Evolutionary conservation across 1,140 invertebrate genomes (phyloP).

Genomic region (Whitmania pigra): DNA sequence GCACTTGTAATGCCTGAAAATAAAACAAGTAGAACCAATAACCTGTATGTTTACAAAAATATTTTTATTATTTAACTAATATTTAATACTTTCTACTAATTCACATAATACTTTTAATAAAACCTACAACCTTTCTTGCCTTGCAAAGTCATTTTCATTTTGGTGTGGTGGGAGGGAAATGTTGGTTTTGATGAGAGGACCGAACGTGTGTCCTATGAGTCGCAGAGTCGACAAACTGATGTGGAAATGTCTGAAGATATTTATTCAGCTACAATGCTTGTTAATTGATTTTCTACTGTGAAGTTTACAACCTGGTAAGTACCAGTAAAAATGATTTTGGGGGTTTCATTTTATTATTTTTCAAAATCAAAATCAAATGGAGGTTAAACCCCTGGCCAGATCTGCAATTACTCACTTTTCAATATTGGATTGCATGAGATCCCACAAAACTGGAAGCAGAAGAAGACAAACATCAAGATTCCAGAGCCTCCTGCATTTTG

Average conservation of each 20-base stretch:
- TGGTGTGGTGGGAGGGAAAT: not conserved
- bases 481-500: not conserved
- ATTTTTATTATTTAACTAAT: not conserved
- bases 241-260: not conserved
- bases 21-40: not conserved
- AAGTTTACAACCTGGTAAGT: no score
- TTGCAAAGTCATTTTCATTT: not conserved
- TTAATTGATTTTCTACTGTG: no score
- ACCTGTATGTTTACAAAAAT: not conserved
- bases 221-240: not conserved
- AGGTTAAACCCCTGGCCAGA: no score
- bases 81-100: no score
- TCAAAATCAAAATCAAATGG: no score
- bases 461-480: constrained; percentile 7
- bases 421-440: not conserved
- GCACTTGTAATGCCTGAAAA: constrained; percentile 4
- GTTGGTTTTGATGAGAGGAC: not conserved
- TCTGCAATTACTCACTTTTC: not conserved
- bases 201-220: constrained; percentile 3
- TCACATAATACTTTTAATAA: no score
- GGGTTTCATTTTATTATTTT: no score
- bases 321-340: no score
- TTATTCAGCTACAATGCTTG: not conserved
- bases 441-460: not conserved
- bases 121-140: constrained; percentile 9